Conservation (phyloP, 2,113 vertebrate species). For the Marmota flaviventris region DNA sequence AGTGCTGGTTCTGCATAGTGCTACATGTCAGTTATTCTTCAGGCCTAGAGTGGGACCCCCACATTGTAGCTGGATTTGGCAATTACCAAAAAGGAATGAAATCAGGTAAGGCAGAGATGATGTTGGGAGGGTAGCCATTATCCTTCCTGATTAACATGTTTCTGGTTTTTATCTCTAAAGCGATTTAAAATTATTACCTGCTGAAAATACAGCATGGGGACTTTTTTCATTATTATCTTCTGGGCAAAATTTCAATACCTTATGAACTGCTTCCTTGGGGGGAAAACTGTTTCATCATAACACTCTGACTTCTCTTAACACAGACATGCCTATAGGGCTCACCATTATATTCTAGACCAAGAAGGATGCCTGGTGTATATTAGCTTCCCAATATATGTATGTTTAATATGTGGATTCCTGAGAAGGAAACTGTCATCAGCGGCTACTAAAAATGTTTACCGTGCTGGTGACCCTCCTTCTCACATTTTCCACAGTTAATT, state of each 20-base stretch:
- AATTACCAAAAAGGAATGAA: neutral
- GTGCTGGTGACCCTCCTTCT: neutral
- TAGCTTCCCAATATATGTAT: neutral
- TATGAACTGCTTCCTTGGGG: slow-evolving; percentile 15
- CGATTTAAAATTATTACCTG: neutral
- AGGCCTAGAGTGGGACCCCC: neutral
- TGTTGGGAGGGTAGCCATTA: neutral
- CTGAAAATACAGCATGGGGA: neutral
- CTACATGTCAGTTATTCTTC: neutral
- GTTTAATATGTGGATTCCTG: neutral
- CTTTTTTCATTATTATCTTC: neutral
- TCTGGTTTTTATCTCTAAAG: neutral
- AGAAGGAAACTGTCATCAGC: neutral
- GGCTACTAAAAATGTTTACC: neutral
- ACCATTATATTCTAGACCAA: neutral
- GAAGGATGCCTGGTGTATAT: neutral
- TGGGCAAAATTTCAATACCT: slow-evolving; percentile 22
- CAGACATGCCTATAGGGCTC: neutral
- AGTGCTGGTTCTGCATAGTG: neutral
- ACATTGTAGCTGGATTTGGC: neutral
- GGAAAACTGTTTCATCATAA: slow-evolving; percentile 7
- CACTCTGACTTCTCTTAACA: neutral
- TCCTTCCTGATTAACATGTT: neutral
- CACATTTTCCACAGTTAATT: neutral
- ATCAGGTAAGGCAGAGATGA: neutral